Conservation (phyloP, 2,888 invertebrate species). For the Saturnia japonica region DNA sequence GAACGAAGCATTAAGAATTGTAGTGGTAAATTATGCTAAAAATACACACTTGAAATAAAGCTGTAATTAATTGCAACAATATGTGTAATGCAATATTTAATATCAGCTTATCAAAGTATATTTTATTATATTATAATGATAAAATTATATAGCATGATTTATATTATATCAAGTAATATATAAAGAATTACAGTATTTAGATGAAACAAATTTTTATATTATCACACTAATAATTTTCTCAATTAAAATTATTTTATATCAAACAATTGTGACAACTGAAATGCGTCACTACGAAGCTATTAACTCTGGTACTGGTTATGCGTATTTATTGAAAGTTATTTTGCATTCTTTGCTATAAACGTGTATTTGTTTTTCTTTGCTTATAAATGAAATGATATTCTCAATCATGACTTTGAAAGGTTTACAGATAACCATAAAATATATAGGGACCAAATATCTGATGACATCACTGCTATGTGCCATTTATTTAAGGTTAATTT, state of each 20-base stretch:
- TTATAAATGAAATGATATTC: no score
- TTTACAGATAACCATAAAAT: slow-evolving; percentile 42
- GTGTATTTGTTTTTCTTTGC: not conserved
- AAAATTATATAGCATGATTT: not conserved
- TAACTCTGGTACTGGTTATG: no score
- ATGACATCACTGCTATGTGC: slow-evolving; percentile 55
- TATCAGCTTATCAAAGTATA: not conserved
- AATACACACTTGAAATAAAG: not conserved
- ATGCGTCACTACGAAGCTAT: not conserved
- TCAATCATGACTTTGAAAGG: no score
- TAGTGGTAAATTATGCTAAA: not conserved
- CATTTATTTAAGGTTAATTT: slow-evolving; percentile 53
- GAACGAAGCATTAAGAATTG: not conserved
- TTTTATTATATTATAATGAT: not conserved
- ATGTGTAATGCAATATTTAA: not conserved
- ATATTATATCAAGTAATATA: not conserved
- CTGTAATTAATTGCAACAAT: not conserved
- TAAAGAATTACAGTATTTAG: not conserved
- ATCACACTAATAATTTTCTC: not conserved
- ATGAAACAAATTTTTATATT: no score
- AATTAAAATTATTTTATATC: not conserved
- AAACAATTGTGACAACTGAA: not conserved
- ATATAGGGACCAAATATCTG: slow-evolving; percentile 64
- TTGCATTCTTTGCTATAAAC: not conserved
- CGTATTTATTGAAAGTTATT: no score